phyloP scores from a whole-genome alignment of 1,140 invertebrate genomes.

The Dryas iulia region DNA sequence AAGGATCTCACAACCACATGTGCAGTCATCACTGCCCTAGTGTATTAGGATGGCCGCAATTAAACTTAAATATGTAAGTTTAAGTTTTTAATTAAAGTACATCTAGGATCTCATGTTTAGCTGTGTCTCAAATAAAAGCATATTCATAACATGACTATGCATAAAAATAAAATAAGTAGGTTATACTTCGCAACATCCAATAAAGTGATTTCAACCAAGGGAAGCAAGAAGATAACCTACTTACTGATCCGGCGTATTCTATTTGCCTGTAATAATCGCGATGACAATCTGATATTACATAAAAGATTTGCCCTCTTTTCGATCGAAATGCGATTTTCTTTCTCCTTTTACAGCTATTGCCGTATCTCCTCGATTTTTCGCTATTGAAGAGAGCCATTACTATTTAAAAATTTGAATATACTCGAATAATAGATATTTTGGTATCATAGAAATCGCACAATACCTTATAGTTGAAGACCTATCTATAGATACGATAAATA shows the following conservation, averaged over 20 bases:
- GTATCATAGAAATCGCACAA: constrained; percentile 61
- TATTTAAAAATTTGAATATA: constrained; percentile 72
- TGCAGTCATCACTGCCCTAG: too few relatives aligned
- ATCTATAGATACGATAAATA: background rate
- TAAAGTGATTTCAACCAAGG: constrained; percentile 72
- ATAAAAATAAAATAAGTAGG: constrained; percentile 57
- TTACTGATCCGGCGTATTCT: constrained; percentile 79
- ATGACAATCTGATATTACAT: constrained; percentile 80
- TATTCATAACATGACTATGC: constrained; percentile 36
- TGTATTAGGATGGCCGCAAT: too few relatives aligned
- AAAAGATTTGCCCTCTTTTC: constrained; percentile 79
- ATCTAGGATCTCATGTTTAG: background rate
- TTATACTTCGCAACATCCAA: constrained; percentile 63
- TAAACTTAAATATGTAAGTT: too few relatives aligned
- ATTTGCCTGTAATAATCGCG: constrained; percentile 80
- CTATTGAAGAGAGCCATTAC: constrained; percentile 66
- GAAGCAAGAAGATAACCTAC: constrained; percentile 77
- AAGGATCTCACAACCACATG: too few relatives aligned
- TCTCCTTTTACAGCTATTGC: constrained; percentile 71
- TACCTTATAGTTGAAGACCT: constrained; percentile 28
- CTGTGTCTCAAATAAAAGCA: background rate
- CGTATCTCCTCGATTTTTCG: constrained; percentile 69
- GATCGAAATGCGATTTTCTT: constrained; percentile 76
- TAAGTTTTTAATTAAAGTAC: background rate
- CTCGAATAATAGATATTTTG: constrained; percentile 73